phyloP scores from a whole-genome alignment of 1,140 invertebrate genomes.

The Globodera rostochiensis region DNA sequence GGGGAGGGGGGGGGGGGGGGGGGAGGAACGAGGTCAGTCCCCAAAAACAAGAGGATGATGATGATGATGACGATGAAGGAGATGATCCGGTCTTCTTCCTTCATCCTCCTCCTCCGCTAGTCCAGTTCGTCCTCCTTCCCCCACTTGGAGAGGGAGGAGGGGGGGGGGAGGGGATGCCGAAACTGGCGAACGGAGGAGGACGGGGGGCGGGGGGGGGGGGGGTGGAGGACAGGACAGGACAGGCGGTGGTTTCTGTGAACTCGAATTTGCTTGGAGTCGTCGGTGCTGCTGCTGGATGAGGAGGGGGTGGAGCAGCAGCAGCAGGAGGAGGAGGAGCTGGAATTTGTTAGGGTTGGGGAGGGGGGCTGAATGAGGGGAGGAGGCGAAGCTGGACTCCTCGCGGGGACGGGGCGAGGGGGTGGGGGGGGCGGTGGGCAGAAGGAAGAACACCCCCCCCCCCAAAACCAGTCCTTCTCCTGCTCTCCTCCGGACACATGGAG shows the following conservation, averaged over 20 bases:
- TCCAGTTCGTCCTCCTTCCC: background rate
- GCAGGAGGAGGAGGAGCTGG: background rate
- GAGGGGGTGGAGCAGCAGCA: background rate
- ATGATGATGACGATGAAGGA: background rate
- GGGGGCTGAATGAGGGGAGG: background rate
- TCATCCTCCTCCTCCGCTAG: background rate
- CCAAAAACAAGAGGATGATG: slow-evolving; percentile 2
- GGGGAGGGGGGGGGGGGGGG: background rate
- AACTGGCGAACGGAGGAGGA: background rate
- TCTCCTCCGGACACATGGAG: background rate
- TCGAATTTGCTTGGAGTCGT: slow-evolving; percentile 5
- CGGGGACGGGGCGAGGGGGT: no score
- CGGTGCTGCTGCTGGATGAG: background rate
- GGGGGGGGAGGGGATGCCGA: background rate
- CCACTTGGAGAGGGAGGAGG: background rate
- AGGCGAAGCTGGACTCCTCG: background rate
- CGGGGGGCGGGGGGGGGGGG: background rate
- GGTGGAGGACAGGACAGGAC: background rate
- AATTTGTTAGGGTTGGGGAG: background rate
- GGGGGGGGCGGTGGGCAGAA: background rate
- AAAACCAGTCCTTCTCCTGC: background rate
- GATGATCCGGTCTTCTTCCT: slow-evolving; percentile 1
- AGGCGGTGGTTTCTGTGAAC: slow-evolving; percentile 3
- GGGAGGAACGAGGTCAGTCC: background rate
- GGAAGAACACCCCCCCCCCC: background rate